These are phyloP conservation scores for Napeogenes sylphis DNA, from an alignment of 2,888 invertebrate species.

Conservation along the genomic window DNA sequence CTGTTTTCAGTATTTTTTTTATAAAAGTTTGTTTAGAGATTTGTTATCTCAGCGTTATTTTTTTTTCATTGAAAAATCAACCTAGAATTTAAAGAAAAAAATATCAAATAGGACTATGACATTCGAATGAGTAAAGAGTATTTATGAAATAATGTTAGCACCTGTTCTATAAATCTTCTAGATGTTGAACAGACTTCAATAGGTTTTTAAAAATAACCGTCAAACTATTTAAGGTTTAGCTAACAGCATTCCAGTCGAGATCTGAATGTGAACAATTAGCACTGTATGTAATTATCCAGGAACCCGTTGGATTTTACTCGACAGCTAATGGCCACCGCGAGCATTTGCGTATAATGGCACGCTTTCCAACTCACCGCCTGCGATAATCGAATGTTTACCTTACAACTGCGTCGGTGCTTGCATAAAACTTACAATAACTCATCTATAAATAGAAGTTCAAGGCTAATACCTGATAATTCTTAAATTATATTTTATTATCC, in stretches of 20 bases:
- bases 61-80: too few relatives aligned
- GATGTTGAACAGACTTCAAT: too few relatives aligned
- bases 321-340: conserved; percentile 49
- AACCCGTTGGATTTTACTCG: conserved; percentile 51
- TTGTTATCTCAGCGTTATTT: too few relatives aligned
- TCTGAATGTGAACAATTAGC: conserved; percentile 56
- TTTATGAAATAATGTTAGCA: too few relatives aligned
- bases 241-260: conserved; percentile 36
- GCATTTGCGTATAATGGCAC: conserved; percentile 54
- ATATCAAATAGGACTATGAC: too few relatives aligned
- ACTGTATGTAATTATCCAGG: conserved; percentile 58
- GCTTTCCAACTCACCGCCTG: conserved; percentile 29
- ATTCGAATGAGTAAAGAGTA: too few relatives aligned
- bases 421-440: background rate
- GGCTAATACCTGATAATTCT: conserved; percentile 5
- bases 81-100: too few relatives aligned
- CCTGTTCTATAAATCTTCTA: too few relatives aligned
- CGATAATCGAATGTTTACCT: conserved; percentile 17
- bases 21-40: too few relatives aligned
- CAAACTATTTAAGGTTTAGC: conserved; percentile 9
- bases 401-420: conserved; percentile 7
- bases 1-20: too few relatives aligned
- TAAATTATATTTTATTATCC: background rate
- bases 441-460: conserved; percentile 10
- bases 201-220: too few relatives aligned